A percentile compares a stretch with the other conserved stretches of the same genome.
Evolutionary conservation across 2,797 vertebrate genomes (phyloP).

Genomic region (Cichlasoma orientale): DNA sequence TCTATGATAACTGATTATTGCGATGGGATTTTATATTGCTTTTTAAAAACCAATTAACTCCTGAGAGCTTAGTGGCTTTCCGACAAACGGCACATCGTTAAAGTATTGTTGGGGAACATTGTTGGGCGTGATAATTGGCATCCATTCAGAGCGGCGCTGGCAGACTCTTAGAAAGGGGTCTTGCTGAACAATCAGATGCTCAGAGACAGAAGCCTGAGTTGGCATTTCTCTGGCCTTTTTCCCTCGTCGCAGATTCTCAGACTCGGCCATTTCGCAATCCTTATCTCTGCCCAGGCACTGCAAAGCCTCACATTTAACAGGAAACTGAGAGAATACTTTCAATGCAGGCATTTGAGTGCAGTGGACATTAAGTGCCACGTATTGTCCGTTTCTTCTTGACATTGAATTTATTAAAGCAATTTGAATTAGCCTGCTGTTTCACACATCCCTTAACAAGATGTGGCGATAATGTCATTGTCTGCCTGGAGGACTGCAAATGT

Average conservation of each 20-base stretch:
- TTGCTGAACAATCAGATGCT: conserved; percentile 74
- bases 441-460: conserved; percentile 24
- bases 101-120: conserved; percentile 81
- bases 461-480: conserved; percentile 17
- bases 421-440: conserved; percentile 38
- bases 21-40: conserved; percentile 80
- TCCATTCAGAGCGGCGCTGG: conserved; percentile 72
- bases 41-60: conserved; percentile 86
- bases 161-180: conserved; percentile 68
- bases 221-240: conserved; percentile 69
- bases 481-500: conserved; percentile 28
- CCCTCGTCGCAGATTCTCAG: conserved; percentile 39
- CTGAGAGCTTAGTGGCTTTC: conserved; percentile 79
- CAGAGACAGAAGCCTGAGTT: conserved; percentile 72
- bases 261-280: conserved; percentile 55
- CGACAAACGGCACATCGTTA: conserved; percentile 76
- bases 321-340: conserved; percentile 42
- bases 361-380: conserved; percentile 29
- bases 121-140: conserved; percentile 78
- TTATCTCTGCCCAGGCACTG: conserved; percentile 56
- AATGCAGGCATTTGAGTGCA: conserved; percentile 10
- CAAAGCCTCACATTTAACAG: conserved; percentile 49
- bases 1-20: conserved; percentile 78
- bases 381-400: conserved; percentile 49
- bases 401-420: conserved; percentile 42